Conservation (phyloP, 2,113 vertebrate genomes). For the Plecturocebus donacophilus region DNA sequence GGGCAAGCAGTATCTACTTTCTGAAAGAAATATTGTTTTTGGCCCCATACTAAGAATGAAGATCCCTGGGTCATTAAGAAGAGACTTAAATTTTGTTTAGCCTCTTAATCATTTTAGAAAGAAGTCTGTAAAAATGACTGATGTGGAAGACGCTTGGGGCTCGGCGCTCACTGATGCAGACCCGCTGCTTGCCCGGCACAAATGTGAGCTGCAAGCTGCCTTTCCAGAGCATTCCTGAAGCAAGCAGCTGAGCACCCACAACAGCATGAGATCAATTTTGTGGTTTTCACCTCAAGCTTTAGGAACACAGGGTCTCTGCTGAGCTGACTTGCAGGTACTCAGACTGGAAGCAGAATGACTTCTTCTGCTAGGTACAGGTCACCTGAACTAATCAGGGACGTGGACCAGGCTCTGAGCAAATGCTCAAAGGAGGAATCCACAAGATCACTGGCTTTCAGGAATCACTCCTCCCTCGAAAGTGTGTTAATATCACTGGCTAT, state of each 20-base stretch:
- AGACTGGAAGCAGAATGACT: background rate
- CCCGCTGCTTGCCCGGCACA: background rate
- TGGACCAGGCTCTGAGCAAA: background rate
- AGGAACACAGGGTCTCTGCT: background rate
- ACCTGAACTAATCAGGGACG: background rate
- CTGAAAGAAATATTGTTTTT: background rate
- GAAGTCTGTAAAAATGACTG: background rate
- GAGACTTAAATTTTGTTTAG: background rate
- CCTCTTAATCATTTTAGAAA: background rate
- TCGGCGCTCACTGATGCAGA: background rate
- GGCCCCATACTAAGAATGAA: background rate
- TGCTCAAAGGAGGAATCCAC: background rate
- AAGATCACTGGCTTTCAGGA: background rate
- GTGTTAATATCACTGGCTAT: accelerated
- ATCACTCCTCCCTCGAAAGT: background rate
- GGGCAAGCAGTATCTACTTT: background rate
- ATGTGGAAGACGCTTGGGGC: background rate
- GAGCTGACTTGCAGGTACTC: background rate
- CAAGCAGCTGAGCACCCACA: accelerated
- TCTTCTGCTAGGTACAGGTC: background rate
- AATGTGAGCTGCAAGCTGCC: accelerated
- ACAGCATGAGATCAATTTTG: background rate
- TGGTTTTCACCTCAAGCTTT: background rate
- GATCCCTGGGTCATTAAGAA: background rate
- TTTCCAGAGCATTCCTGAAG: no score